Evolutionary conservation across 1,140 invertebrate genomes (phyloP), one percentile per base, ranked within the genome.

Genomic region (Bombus soroeensis): DNA sequence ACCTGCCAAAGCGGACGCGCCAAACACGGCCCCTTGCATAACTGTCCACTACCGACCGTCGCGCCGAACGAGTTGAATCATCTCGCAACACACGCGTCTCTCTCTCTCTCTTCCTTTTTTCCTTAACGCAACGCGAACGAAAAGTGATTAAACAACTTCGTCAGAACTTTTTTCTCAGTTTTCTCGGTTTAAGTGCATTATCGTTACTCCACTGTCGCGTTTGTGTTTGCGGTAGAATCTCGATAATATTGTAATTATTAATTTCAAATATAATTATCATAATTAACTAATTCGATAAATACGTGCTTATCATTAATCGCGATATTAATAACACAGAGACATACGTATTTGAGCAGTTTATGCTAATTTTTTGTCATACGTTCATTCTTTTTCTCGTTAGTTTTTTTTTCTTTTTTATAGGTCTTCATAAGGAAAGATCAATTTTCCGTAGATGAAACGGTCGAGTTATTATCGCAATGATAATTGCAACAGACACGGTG

Each of bases 21-120:
- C 90, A 86, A 91, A 90, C 87, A 79, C n/a, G 82, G 79, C 57
- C 57, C 83, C 87, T 93, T 92, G 89, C 92, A 83, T 91, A 92
- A 93, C 78, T 80, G 72, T 59, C 70, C 57, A 68, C 64, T 57
- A 57, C 71, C 12, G 70, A 57, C 66, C 68, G 25, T 41, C 70
- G 68, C 9, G 18, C n/a, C 47, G 25, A 70, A 70, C 37, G 1
- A 18, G 68, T 22, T 70, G 68, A 70, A 70, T 70, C 34, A 9
- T 70, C 68, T 86, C 73, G 81, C 72, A 43, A 62, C 37, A 39
- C 53, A 15, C 32, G 3, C 13, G 3, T 53, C 47, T n/a, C n/a
- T 57, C 34, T n/a, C n/a, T 57, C 34, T 59, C 22, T n/a, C 37
- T 3, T 34, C 34, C 28, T 81, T 37, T 71, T 28, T 57, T 25